Evolutionary conservation across 2,888 invertebrate genomes (phyloP), one percentile per base, ranked within the genome.

Genomic region (Platyscelio sp.): DNA sequence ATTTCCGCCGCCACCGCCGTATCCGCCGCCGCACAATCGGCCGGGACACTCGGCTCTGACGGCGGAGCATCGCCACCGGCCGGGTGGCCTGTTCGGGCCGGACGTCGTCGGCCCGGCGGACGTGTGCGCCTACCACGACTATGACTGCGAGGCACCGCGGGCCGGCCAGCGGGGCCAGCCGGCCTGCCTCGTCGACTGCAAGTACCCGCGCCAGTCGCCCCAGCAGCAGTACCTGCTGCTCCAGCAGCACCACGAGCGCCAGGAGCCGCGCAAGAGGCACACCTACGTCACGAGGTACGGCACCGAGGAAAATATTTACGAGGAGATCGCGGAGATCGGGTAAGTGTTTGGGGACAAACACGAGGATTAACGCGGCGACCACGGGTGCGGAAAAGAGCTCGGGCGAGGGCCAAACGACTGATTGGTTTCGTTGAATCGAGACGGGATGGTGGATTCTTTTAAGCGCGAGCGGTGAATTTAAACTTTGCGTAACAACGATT

Each of bases 261-360:
- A 75, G 60, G 91, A 92, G 29, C 87, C 91, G 26, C 80, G 94
- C 24, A 94, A 94, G 86, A 94, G 96, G 49, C 97, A 97, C 91
- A 97, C 96, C 81, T 97, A 96, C 90, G 96, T 97, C 63, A 97
- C 96, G 2, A 95, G 97, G 80, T 97, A 97, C 90, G 97, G 97
- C 51, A 97, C 97, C 49, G 97, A 97, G 93, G 97, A 98, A 94
- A 97, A 97, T 90, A 97, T 97, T 92, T 97, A 97, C 93, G 97
- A 97, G 93, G 97, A 97, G 94, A 97, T 97, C 87, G 96, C 96
- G 43, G 97, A 97, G 89, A 96, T 96, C 27, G 92, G 92, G 92
- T 93, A 75, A 90, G 89, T 72, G 27, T 18, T 40, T 54, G 27
- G 0, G 24, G 60, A 3, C 24, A 54, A 40, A 33, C 54, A 38